Conservation (phyloP, 2,888 invertebrate genomes). For the Glaucopsyche alexis region DNA sequence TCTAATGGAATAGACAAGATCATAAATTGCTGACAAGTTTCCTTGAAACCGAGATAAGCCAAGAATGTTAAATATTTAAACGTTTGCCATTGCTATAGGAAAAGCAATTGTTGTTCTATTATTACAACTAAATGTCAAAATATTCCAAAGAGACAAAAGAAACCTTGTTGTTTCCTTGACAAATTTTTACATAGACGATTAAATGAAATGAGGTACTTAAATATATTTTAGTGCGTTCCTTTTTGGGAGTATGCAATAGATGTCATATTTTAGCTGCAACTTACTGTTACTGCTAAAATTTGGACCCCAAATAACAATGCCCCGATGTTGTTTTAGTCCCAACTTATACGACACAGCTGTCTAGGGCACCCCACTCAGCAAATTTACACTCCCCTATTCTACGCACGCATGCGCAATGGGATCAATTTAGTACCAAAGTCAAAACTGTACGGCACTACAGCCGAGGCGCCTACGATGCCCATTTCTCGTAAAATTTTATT, state of each 20-base stretch:
- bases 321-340: conserved; percentile 37
- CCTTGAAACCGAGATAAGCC: neutral
- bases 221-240: too few relatives aligned
- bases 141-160: too few relatives aligned
- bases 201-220: too few relatives aligned
- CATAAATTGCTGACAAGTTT: neutral
- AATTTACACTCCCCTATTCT: conserved; percentile 68
- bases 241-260: too few relatives aligned
- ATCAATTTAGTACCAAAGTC: conserved; percentile 52
- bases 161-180: too few relatives aligned
- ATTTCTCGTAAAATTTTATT: conserved; percentile 54
- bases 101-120: too few relatives aligned
- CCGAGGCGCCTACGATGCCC: conserved; percentile 63
- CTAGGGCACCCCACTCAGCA: conserved; percentile 60
- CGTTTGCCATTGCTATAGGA: too few relatives aligned
- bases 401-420: conserved; percentile 72
- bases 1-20: conserved; percentile 7
- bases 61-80: too few relatives aligned
- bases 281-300: neutral
- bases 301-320: neutral
- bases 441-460: conserved; percentile 56
- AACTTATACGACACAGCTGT: conserved; percentile 60
- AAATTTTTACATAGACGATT: too few relatives aligned
- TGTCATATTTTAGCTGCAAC: neutral
- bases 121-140: too few relatives aligned